These are phyloP conservation scores for Oxygymnocypris stewartii DNA, from an alignment of 2,113 vertebrate genomes.

Conservation along the genomic window DNA sequence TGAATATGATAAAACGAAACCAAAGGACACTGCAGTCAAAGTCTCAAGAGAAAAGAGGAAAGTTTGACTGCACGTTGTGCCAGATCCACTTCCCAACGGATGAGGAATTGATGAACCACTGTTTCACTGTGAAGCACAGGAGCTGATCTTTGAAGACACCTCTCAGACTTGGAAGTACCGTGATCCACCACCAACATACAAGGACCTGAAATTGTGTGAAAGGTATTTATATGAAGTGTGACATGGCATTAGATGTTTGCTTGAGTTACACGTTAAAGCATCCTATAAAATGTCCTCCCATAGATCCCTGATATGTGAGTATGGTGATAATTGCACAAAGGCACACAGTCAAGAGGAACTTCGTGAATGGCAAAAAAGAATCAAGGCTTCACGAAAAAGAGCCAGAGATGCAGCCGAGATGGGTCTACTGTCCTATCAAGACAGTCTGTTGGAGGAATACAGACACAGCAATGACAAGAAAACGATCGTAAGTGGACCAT, in stretches of 20 bases:
- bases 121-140: slow-evolving; percentile 72
- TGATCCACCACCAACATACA: slow-evolving; percentile 58
- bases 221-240: slow-evolving; percentile 37
- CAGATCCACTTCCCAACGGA: slow-evolving; percentile 68
- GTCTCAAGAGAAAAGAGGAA: background rate
- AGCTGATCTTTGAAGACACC: slow-evolving; percentile 70
- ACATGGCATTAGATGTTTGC: background rate
- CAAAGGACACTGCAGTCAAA: background rate
- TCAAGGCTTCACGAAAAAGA: slow-evolving; percentile 55
- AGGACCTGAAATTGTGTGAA: slow-evolving; percentile 37
- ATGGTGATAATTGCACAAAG: slow-evolving; percentile 76
- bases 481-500: slow-evolving; percentile 73
- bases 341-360: slow-evolving; percentile 85
- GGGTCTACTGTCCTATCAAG: slow-evolving; percentile 80
- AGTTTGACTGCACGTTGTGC: slow-evolving; percentile 71
- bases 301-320: slow-evolving; percentile 81
- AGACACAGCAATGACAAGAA: slow-evolving; percentile 73
- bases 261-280: background rate
- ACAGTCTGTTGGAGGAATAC: slow-evolving; percentile 79
- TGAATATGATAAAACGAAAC: slow-evolving; percentile 45
- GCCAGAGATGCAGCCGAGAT: slow-evolving; percentile 71
- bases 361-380: slow-evolving; percentile 82
- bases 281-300: slow-evolving; percentile 35
- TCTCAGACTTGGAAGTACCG: slow-evolving; percentile 67
- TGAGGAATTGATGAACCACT: slow-evolving; percentile 80